Percentiles rank a stretch among this genome's conserved stretches.
Evolutionary conservation across 2,888 invertebrate genomes (phyloP).

Genomic region (Pseudococcus longispinus): DNA sequence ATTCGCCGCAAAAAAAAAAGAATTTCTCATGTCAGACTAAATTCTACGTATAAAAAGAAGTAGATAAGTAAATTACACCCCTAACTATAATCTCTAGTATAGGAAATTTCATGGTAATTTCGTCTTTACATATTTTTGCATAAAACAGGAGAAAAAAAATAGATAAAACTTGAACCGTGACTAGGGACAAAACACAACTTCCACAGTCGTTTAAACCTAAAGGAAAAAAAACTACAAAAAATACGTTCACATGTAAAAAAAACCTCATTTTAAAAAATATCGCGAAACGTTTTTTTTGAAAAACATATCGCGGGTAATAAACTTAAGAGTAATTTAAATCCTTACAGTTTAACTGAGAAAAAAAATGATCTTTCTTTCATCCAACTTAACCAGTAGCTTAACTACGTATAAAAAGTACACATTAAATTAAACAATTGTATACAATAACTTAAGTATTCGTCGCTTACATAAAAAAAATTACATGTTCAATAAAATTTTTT

Average conservation of each 20-base stretch:
- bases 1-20: constrained; percentile 47
- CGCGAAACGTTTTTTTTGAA: constrained; percentile 13
- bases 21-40: not conserved
- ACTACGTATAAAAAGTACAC: constrained; percentile 46
- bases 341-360: constrained; percentile 46
- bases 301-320: constrained; percentile 44
- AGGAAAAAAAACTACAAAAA: constrained; percentile 42
- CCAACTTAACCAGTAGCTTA: constrained; percentile 26
- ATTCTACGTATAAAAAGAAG: not conserved
- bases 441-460: constrained; percentile 55
- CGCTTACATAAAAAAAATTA: constrained; percentile 46
- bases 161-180: constrained; percentile 36
- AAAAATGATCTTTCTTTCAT: constrained; percentile 8
- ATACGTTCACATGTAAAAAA: constrained; percentile 41
- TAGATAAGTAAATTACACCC: not conserved
- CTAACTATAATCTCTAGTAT: constrained; percentile 3
- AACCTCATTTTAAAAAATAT: constrained; percentile 10
- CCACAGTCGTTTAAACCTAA: constrained; percentile 8
- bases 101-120: constrained; percentile 37
- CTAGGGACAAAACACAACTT: constrained; percentile 41
- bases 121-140: constrained; percentile 20
- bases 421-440: constrained; percentile 54
- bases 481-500: constrained; percentile 52
- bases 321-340: not conserved
- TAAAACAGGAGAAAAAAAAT: not conserved